Evolutionary conservation across 1,140 invertebrate genomes (phyloP), one percentile per base, ranked within the genome.

Genomic region (Monochamus saltuarius): DNA sequence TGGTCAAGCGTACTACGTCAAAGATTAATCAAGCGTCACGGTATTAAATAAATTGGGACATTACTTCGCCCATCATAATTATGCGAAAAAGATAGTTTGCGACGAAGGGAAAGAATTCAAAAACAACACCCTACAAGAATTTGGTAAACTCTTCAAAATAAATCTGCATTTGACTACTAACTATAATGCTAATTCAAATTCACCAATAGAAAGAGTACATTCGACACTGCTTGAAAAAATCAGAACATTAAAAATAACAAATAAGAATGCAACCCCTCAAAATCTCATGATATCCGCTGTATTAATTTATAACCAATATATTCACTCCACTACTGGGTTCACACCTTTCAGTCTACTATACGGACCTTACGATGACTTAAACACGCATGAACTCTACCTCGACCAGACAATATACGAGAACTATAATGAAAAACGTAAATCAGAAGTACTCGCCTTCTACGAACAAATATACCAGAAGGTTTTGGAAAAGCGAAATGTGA

Each of bases 81-180:
- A 50, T 11, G 8, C 7, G 2, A 19, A 14, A 7, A 50, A 50
- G 29, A 29, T 50, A n/a, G 34, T 36, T 1, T n/a, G 10, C 7
- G 47, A 50, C 14, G 34, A 34, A 3, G 47, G 14, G 7, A 50
- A 9, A 4, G 47, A 50, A 50, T 50, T 50, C 19, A 50, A 50
- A 34, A 50, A 29, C 14, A 0, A 29, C 34, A 6, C 6, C 22
- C 22, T 29, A 3, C 22, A 29, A 29, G 22, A 29, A 29, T 29
- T 3, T 29, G 2, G n/a, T n/a, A n/a, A n/a, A n/a, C n/a, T n/a
- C n/a, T n/a, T 11, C 17, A 49, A 49, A 49, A 22, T 49, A 17
- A 10, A 49, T 13, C 7, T 43, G 7, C 46, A 17, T 8, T 29
- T 9, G 8, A 17, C 46, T 9, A 3, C 46, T 17, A 22, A n/a